Percentiles rank a stretch among this genome's conserved stretches.
Evolutionary conservation across 2,888 invertebrate species (phyloP).

Genomic region (Aricia artaxerxes): DNA sequence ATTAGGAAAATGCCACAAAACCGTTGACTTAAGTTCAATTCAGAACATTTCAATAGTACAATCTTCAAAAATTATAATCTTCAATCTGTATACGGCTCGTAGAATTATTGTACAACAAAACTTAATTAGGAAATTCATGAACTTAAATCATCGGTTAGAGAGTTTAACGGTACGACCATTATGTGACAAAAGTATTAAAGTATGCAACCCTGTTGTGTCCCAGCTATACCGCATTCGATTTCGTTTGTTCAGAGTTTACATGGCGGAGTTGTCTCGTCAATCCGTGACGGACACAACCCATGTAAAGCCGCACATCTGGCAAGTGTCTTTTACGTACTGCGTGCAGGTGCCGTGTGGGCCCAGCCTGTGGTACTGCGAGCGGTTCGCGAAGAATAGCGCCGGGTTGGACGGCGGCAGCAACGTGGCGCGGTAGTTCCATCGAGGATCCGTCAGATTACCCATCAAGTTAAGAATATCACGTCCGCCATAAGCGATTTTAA

Average conservation of each 20-base stretch:
- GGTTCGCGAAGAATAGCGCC: conserved; percentile 81
- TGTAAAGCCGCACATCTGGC: conserved; percentile 75
- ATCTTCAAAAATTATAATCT: conserved; percentile 29
- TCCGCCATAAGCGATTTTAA: conserved; percentile 73
- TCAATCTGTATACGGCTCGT: conserved; percentile 23
- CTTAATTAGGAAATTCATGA: conserved; percentile 39
- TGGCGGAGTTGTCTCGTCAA: conserved; percentile 58
- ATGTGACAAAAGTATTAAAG: conserved; percentile 56
- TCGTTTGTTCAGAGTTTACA: conserved; percentile 64
- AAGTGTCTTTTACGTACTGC: conserved; percentile 80
- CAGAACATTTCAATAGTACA: conserved; percentile 31
- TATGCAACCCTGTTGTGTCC: conserved; percentile 70
- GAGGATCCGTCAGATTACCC: conserved; percentile 74
- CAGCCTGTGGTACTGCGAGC: conserved; percentile 82
- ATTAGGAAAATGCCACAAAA: conserved; percentile 60
- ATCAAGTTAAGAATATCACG: conserved; percentile 82
- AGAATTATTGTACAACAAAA: conserved; percentile 32
- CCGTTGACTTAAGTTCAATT: conserved; percentile 55
- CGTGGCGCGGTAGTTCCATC: conserved; percentile 80
- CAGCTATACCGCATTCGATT: conserved; percentile 59
- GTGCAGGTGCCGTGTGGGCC: conserved; percentile 78
- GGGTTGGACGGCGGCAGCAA: conserved; percentile 79
- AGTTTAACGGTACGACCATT: conserved; percentile 52
- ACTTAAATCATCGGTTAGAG: conserved; percentile 56
- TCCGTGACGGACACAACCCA: conserved; percentile 75